Evolutionary conservation across 2,888 invertebrate genomes (phyloP).

Genomic region (Noctua janthina): DNA sequence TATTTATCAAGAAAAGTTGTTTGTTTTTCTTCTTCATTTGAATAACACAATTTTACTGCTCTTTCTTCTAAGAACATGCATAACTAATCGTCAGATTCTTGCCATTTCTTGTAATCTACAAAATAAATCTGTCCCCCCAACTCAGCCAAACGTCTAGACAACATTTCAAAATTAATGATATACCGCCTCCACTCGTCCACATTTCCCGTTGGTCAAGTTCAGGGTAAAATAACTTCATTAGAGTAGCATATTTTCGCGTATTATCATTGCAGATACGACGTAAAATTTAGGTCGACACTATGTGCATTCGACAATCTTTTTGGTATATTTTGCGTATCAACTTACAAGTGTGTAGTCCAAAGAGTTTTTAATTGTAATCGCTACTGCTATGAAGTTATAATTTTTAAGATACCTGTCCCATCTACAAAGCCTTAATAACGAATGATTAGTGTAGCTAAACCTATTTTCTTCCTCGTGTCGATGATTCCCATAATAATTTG

Average conservation of each 20-base stretch:
- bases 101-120: neutral
- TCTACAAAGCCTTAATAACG: neutral
- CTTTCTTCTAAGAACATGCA: constrained; percentile 25
- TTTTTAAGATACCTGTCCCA: neutral
- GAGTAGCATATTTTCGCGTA: neutral
- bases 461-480: neutral
- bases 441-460: neutral
- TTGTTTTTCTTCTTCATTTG: constrained; percentile 6
- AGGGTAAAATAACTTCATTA: constrained; percentile 35
- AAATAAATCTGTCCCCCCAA: constrained; percentile 7
- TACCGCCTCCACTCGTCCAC: constrained; percentile 39
- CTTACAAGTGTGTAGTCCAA: neutral
- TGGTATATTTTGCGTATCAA: constrained; percentile 4
- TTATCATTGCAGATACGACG: constrained; percentile 12
- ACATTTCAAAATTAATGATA: constrained; percentile 45
- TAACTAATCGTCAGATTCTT: neutral
- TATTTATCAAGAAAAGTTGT: constrained; percentile 30
- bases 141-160: constrained; percentile 23
- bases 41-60: constrained; percentile 13
- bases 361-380: neutral
- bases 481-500: neutral
- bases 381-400: neutral
- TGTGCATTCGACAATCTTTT: constrained; percentile 27
- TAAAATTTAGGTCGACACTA: constrained; percentile 33
- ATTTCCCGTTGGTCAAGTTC: constrained; percentile 53